Evolutionary conservation across 2,113 vertebrate genomes (phyloP).

Genomic region (Limanda limanda): DNA sequence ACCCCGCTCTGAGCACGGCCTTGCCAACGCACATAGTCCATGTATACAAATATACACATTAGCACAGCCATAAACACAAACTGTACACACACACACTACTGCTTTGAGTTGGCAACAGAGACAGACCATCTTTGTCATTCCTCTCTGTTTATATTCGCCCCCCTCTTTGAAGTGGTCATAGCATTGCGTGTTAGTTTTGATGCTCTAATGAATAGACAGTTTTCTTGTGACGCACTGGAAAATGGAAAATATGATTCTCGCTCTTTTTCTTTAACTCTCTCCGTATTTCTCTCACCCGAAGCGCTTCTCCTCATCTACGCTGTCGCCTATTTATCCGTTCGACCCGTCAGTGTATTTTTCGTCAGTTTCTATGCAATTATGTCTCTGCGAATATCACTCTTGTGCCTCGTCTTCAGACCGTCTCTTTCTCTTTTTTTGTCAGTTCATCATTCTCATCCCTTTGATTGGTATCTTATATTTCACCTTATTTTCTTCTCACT

Average conservation of each 20-base stretch:
- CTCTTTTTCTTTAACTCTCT: slow-evolving; percentile 9
- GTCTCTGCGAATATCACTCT: too few relatives aligned
- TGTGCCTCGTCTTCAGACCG: too few relatives aligned
- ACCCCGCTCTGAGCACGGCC: background rate
- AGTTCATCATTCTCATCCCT: slow-evolving; percentile 30
- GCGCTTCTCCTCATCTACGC: slow-evolving; percentile 26
- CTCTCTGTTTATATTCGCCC: slow-evolving; percentile 62
- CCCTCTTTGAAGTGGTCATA: slow-evolving; percentile 72
- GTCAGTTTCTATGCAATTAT: background rate
- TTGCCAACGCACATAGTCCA: slow-evolving; percentile 11
- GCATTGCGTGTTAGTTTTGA: slow-evolving; percentile 66
- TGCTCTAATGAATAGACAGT: slow-evolving; percentile 73
- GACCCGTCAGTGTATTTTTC: background rate
- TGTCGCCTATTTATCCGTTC: slow-evolving; percentile 43
- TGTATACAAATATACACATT: slow-evolving; percentile 27
- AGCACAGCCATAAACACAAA: slow-evolving; percentile 7
- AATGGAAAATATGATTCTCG: slow-evolving; percentile 72
- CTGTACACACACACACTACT: slow-evolving; percentile 25
- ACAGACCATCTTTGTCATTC: slow-evolving; percentile 65
- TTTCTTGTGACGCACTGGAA: slow-evolving; percentile 70
- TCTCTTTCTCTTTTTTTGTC: background rate
- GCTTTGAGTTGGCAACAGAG: slow-evolving; percentile 46
- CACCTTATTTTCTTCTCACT: background rate
- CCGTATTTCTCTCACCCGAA: slow-evolving; percentile 12
- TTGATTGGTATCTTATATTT: slow-evolving; percentile 2